Base-by-base conservation (phyloP, 1,140 invertebrate genomes). In the Micrasema minimum region DNA sequence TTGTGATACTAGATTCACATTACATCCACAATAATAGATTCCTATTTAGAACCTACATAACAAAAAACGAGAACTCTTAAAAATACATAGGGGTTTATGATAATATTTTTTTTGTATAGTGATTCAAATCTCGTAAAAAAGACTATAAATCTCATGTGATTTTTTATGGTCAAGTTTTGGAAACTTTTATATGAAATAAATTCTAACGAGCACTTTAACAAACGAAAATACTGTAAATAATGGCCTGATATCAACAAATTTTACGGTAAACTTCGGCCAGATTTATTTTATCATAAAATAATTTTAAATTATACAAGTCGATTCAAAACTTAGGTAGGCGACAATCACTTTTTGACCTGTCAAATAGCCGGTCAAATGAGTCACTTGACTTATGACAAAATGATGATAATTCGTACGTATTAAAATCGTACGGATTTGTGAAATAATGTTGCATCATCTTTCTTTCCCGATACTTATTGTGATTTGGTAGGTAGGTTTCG, bases 291-390 rank as follows among this genome's bases (percentile, higher is more conserved):
- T 53, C 22, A 53, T 22, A 23, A 22, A 23, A 2, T 11, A 14
- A 48, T 20, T 14, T 9, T 18, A n/a, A 43, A 43, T n/a, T 48
- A 20, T 20, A 1, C 20, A 53, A 23, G 12, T 23, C 16, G 23
- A 23, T n/a, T 53, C n/a, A 3, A 23, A 14, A 11, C 12, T 26
- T 53, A 53, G 50, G 50, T 53, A 53, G 50, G 50, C 50, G 50
- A 18, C 23, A 23, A 20, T 53, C 22, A 12, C 20, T 23, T 51
- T n/a, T 53, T 22, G 11, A 12, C 11, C 2, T 16, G 14, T n/a
- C 11, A n/a, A 45, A 45, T 45, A 45, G 11, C 11, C 14, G 41
- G 11, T 45, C 3, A 16, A 2, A 16, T 45, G 41, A 45, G 41
- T 45, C 41, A 45, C 41, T 45, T 45, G 41, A 45, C 11, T 2